Evolutionary conservation across 2,113 vertebrate species (phyloP).

Genomic region (Antidorcas marsupialis): DNA sequence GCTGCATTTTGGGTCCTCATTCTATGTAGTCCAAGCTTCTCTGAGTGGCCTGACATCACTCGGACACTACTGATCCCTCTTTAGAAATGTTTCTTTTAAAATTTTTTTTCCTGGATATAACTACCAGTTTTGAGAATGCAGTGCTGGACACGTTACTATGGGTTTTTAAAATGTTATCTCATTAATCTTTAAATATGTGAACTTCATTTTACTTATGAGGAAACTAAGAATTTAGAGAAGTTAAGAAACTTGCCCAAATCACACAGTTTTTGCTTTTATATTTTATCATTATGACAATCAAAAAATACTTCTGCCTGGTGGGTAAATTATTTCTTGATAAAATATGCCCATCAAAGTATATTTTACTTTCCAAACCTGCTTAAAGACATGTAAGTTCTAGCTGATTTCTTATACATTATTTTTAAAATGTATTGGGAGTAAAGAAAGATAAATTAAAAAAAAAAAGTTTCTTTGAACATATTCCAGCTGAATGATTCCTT

Average conservation of each 20-base stretch:
- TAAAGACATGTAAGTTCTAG: neutral
- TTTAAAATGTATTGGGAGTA: neutral
- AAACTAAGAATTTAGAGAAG: neutral
- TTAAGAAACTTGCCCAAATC: neutral
- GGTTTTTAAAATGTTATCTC: neutral
- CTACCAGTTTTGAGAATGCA: neutral
- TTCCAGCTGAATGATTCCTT: neutral
- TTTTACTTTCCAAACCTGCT: constrained; percentile 14
- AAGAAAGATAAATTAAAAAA: neutral
- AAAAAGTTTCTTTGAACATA: neutral
- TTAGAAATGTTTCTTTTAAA: neutral
- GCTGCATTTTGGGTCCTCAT: neutral
- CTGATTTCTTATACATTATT: neutral
- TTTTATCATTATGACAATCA: neutral
- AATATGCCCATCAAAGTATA: neutral
- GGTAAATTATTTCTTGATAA: neutral
- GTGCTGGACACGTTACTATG: neutral
- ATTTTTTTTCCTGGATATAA: neutral
- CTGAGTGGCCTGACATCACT: neutral
- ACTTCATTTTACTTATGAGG: neutral
- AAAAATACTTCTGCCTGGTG: neutral
- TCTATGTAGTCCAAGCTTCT: neutral
- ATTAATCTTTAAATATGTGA: neutral
- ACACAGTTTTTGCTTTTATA: neutral
- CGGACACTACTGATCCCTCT: neutral